These are phyloP conservation scores for Luidia sarsii DNA, from an alignment of 53 echinoderm and acorn worm genomes.

Conservation along the genomic window DNA sequence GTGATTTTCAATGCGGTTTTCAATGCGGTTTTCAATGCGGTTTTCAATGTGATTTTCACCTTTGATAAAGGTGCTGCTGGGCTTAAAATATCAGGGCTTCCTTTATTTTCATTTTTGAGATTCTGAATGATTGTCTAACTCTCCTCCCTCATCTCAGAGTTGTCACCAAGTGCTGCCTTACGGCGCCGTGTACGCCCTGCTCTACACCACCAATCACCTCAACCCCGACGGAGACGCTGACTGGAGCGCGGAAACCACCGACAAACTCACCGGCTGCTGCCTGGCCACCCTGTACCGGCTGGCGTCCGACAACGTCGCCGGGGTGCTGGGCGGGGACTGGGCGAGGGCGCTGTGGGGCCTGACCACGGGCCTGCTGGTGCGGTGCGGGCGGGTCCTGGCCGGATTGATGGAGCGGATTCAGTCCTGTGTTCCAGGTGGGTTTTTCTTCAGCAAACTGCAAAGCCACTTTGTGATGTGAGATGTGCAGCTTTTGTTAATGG, in stretches of 20 bases:
- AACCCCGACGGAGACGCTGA: constrained; percentile 3
- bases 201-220: constrained; percentile 8
- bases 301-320: constrained; percentile 12
- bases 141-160: too few relatives aligned
- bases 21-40: too few relatives aligned
- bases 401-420: constrained; percentile 29
- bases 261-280: constrained; percentile 60
- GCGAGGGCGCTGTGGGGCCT: constrained; percentile 47
- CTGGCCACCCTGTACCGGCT: constrained; percentile 52
- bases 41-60: too few relatives aligned
- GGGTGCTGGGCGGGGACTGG: constrained; percentile 40
- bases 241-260: constrained; percentile 35
- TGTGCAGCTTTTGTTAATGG: too few relatives aligned
- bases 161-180: constrained; percentile 15
- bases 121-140: too few relatives aligned
- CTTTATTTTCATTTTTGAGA: too few relatives aligned
- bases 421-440: constrained; percentile 47
- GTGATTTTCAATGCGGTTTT: too few relatives aligned
- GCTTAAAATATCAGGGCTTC: too few relatives aligned
- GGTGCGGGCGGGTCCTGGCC: constrained; percentile 10
- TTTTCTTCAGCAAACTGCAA: too few relatives aligned
- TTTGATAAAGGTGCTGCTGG: too few relatives aligned
- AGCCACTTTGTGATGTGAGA: too few relatives aligned
- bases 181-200: constrained; percentile 44
- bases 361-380: constrained; percentile 26